These are phyloP conservation scores for Tachina lurida DNA, from an alignment of 2,888 invertebrate genomes.

Conservation along the genomic window DNA sequence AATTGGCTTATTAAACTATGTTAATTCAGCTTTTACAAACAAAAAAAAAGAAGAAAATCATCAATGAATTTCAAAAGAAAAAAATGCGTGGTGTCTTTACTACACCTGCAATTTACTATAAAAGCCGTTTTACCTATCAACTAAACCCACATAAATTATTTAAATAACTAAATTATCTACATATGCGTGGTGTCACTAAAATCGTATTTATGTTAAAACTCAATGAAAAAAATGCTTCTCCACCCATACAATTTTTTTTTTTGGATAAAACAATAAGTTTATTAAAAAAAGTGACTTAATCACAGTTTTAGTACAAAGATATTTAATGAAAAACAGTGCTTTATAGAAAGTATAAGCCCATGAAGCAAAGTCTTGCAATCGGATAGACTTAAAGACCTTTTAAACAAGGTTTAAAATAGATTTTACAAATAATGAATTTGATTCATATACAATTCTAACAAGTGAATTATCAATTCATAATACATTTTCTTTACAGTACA, in stretches of 20 bases:
- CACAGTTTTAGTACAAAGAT: neutral
- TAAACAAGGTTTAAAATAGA: too few species aligned
- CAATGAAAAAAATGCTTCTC: neutral
- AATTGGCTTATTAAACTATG: constrained; percentile 27
- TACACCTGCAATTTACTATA: constrained; percentile 65
- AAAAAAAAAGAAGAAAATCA: neutral
- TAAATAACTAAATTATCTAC: constrained; percentile 20
- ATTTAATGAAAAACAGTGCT: neutral
- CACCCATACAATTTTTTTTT: constrained; percentile 12
- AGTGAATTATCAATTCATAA: too few species aligned
- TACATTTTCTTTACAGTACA: too few species aligned
- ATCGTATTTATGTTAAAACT: constrained; percentile 27
- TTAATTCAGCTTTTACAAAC: constrained; percentile 10
- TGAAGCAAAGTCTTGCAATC: neutral
- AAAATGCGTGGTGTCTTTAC: constrained; percentile 65
- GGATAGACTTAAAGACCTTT: neutral
- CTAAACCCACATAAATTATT: constrained; percentile 46
- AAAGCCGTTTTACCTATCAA: constrained; percentile 33
- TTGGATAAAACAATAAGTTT: neutral
- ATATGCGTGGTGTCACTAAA: constrained; percentile 60
- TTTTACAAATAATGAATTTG: too few species aligned
- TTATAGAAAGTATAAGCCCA: neutral
- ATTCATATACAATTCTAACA: too few species aligned
- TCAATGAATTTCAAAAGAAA: constrained; percentile 33
- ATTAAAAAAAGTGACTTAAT: neutral